Evolutionary conservation across 2,113 vertebrate genomes (phyloP).

Genomic region (Lamprologus lemairii): DNA sequence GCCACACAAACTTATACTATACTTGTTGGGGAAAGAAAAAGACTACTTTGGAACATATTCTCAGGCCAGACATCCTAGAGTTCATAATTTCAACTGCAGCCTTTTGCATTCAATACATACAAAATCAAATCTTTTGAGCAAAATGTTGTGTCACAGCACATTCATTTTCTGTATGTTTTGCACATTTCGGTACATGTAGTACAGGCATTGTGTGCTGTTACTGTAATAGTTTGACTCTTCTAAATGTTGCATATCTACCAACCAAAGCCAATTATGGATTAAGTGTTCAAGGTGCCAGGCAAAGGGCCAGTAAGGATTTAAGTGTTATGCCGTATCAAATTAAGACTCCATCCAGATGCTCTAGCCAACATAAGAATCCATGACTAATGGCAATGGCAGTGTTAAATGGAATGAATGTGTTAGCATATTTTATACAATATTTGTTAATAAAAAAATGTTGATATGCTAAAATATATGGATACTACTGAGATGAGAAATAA

Average conservation of each 20-base stretch:
- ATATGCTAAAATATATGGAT: background rate
- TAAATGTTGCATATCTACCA: background rate
- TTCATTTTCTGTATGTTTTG: background rate
- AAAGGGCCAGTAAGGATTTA: slow-evolving; percentile 13
- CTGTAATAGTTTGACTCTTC: background rate
- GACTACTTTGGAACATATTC: background rate
- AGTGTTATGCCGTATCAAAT: background rate
- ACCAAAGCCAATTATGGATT: background rate
- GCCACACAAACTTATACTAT: background rate
- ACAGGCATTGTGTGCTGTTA: background rate
- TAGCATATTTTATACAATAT: background rate
- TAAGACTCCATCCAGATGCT: background rate
- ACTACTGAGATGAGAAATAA: background rate
- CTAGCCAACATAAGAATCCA: background rate
- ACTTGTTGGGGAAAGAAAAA: background rate
- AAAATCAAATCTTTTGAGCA: background rate
- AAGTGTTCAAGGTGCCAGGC: slow-evolving; percentile 9
- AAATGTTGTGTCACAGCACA: background rate
- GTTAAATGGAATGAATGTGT: background rate
- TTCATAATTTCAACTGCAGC: background rate
- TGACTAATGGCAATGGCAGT: background rate
- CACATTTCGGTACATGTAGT: background rate
- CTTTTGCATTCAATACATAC: background rate
- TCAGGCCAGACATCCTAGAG: background rate
- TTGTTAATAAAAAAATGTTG: background rate